A percentile compares a stretch with the other conserved stretches of the same genome.
phyloP scores from a whole-genome alignment of 2,797 vertebrate species.

The Leuciscus waleckii region DNA sequence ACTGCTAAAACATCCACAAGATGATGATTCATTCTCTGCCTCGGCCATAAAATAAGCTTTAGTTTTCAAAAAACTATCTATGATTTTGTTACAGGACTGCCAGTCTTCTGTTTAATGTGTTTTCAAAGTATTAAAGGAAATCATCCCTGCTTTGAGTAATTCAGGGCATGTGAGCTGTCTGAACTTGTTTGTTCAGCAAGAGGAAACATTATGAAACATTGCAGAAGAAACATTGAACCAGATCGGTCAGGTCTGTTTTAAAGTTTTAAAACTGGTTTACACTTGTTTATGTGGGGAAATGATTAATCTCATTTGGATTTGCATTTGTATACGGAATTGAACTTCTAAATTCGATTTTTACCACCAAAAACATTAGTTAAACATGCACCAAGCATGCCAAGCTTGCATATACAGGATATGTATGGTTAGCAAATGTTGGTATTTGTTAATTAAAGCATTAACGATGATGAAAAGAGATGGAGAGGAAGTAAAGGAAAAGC shows the following conservation, averaged over 20 bases:
- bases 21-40: slow-evolving; percentile 7
- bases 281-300: neutral
- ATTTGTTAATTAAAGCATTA: neutral
- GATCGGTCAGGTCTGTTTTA: neutral
- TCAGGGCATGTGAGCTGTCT: slow-evolving; percentile 1
- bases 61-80: neutral
- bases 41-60: neutral
- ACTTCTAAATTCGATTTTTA: neutral
- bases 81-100: neutral
- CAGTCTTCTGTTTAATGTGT: neutral
- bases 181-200: slow-evolving; percentile 23
- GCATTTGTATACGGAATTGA: neutral
- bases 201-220: neutral
- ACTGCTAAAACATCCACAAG: slow-evolving; percentile 39
- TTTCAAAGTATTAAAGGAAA: neutral
- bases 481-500: neutral
- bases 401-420: neutral
- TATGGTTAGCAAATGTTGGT: neutral
- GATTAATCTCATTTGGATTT: neutral
- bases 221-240: neutral
- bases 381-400: neutral
- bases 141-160: neutral
- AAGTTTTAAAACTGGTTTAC: neutral
- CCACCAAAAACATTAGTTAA: neutral
- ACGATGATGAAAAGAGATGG: neutral